phyloP scores from a whole-genome alignment of 2,113 vertebrate genomes.

The Sitta europaea region DNA sequence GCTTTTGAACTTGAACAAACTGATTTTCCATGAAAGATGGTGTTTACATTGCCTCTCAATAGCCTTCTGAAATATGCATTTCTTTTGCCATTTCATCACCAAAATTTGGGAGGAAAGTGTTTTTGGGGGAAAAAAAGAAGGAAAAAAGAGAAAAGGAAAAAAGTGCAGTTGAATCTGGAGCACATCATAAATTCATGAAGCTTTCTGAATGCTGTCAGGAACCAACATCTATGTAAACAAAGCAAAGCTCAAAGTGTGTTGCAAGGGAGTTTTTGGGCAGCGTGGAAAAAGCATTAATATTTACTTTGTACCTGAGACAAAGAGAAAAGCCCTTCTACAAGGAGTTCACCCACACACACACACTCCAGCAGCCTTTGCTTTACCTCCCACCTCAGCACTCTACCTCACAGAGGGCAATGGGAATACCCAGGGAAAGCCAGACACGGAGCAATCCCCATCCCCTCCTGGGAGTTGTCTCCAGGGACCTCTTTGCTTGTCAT shows the following conservation, averaged over 20 bases:
- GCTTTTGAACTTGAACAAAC: background rate
- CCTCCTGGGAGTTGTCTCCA: accelerated
- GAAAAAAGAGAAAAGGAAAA: background rate
- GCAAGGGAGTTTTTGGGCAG: background rate
- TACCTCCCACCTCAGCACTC: accelerated
- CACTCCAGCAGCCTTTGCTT: background rate
- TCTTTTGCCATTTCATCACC: background rate
- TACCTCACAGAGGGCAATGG: accelerated
- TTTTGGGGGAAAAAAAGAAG: background rate
- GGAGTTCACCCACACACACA: background rate
- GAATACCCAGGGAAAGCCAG: background rate
- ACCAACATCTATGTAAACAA: background rate
- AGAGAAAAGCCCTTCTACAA: background rate
- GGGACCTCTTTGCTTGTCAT: background rate
- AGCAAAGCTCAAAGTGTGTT: background rate
- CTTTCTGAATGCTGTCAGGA: slow-evolving; percentile 21
- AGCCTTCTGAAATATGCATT: background rate
- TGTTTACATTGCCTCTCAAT: background rate
- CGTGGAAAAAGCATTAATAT: background rate
- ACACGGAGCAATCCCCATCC: accelerated
- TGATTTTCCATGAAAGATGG: background rate
- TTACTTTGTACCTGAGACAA: background rate
- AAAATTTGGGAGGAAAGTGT: background rate
- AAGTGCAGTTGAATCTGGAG: background rate
- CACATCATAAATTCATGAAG: slow-evolving; percentile 56